These are phyloP conservation scores for Catocala nupta DNA, from an alignment of 2,888 invertebrate species.

Conservation along the genomic window DNA sequence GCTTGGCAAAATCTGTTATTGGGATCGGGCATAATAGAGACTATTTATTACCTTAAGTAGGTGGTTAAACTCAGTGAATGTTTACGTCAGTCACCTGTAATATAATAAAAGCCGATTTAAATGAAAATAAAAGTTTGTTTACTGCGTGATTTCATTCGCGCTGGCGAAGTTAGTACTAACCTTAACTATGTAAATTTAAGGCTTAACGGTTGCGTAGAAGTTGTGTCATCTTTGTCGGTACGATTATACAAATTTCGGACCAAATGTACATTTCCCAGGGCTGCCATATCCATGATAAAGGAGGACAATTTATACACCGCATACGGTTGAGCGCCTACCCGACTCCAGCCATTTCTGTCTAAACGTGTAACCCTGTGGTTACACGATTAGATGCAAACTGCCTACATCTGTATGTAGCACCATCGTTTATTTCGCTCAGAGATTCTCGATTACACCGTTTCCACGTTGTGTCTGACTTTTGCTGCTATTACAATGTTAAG, in stretches of 20 bases:
- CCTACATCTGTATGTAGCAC: background rate
- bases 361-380: conserved; percentile 9
- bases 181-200: too few relatives aligned
- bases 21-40: conserved; percentile 57
- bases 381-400: conserved; percentile 10
- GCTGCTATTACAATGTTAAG: background rate
- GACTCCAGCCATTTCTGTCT: conserved; percentile 3
- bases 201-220: too few relatives aligned
- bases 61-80: conserved; percentile 42
- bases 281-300: conserved; percentile 8
- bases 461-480: conserved; percentile 3
- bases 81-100: conserved; percentile 10
- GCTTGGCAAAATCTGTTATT: conserved; percentile 68
- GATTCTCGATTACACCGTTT: conserved; percentile 4
- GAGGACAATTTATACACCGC: conserved; percentile 3
- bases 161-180: too few relatives aligned
- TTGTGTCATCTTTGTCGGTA: background rate
- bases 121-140: too few relatives aligned
- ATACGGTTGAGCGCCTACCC: background rate
- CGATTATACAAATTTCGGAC: background rate
- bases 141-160: too few relatives aligned
- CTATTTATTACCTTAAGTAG: conserved; percentile 56
- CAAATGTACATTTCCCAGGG: background rate
- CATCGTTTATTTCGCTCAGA: conserved; percentile 3
- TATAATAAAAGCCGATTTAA: background rate